Percentiles rank a stretch among this genome's conserved stretches.
Conservation (phyloP, 2,888 invertebrate genomes). For the Lobophora halterata region DNA sequence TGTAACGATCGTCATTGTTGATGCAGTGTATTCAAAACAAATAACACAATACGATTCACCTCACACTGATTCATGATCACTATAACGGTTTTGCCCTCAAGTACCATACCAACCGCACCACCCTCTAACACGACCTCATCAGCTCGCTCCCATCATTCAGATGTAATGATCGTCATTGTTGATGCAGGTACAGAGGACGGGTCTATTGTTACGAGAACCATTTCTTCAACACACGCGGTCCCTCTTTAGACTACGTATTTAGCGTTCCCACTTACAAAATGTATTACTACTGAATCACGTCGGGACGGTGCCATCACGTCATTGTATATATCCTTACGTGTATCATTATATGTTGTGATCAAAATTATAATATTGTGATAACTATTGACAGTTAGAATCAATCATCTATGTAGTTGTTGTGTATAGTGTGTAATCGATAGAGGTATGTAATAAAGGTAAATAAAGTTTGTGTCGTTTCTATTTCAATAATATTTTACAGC, state of each 20-base stretch:
- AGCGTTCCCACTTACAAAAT: constrained; percentile 77
- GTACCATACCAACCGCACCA: constrained; percentile 22
- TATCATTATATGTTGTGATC: constrained; percentile 69
- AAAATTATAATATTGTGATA: constrained; percentile 70
- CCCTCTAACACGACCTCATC: constrained; percentile 39
- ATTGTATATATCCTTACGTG: constrained; percentile 50
- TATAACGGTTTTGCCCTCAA: constrained; percentile 7
- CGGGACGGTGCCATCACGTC: constrained; percentile 34
- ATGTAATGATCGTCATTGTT: constrained; percentile 54
- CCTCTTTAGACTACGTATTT: constrained; percentile 75
- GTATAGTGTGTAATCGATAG: constrained; percentile 40
- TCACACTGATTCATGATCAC: no score
- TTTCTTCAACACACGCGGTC: constrained; percentile 77
- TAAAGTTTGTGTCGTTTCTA: constrained; percentile 59
- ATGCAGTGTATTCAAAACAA: no score
- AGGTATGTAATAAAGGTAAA: constrained; percentile 63
- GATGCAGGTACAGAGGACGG: constrained; percentile 79
- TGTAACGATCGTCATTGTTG: constrained; percentile 27
- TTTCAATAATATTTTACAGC: constrained; percentile 38
- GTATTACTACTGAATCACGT: constrained; percentile 69
- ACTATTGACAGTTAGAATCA: constrained; percentile 44
- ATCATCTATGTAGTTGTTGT: constrained; percentile 43
- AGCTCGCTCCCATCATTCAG: constrained; percentile 34
- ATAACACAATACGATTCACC: no score
- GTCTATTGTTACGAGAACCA: constrained; percentile 79